A percentile compares a stretch with the other conserved stretches of the same genome.
Conservation (phyloP, 35 echinoderm and acorn worm genomes). For the Anneissia japonica region DNA sequence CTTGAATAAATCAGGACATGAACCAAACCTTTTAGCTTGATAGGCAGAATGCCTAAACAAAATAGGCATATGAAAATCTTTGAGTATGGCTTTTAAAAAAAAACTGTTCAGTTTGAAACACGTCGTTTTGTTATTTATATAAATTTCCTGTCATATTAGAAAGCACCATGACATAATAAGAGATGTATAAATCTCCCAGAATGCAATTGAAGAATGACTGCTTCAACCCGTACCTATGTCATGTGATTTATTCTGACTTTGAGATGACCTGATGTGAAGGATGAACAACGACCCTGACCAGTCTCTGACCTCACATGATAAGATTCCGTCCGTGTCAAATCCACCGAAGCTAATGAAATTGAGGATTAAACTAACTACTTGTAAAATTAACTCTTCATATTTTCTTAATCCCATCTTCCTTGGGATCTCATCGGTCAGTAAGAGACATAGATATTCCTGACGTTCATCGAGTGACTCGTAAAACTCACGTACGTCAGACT, state of each 20-base stretch:
- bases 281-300: neutral
- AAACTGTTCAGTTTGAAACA: no score
- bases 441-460: neutral
- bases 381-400: neutral
- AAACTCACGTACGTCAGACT: neutral
- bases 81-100: no score
- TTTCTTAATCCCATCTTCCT: neutral
- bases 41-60: no score
- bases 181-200: neutral
- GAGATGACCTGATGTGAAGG: neutral
- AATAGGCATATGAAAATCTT: no score
- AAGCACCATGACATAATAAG: neutral
- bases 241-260: neutral
- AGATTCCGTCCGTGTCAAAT: neutral
- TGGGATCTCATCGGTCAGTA: neutral
- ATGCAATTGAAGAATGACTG: neutral
- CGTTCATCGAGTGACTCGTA: neutral
- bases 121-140: no score
- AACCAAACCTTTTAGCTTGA: no score
- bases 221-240: neutral
- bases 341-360: neutral
- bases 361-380: neutral
- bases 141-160: neutral
- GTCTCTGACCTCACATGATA: neutral
- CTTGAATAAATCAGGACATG: no score